Percentiles rank a stretch among this genome's conserved stretches.
Conservation (phyloP, 1,140 invertebrate species). For the Ridgeia piscesae region DNA sequence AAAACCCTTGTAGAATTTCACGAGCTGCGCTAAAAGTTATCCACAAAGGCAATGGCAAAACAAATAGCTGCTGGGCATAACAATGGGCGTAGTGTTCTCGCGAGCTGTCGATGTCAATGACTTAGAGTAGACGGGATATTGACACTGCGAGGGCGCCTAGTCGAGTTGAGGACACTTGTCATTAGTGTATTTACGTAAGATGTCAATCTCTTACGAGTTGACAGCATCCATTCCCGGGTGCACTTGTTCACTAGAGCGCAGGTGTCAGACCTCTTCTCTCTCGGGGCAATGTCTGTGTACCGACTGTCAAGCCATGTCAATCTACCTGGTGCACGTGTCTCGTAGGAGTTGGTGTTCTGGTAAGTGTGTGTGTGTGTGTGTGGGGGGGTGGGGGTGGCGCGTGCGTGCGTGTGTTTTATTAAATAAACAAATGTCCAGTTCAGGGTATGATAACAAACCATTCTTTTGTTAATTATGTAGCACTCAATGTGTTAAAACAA, state of each 20-base stretch:
- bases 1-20: neutral
- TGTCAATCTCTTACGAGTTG: neutral
- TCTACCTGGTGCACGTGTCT: neutral
- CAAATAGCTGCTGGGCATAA: neutral
- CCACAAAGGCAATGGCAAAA: neutral
- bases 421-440: too few relatives aligned
- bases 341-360: neutral
- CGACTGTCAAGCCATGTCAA: neutral
- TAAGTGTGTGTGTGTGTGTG: neutral
- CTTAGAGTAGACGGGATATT: neutral
- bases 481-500: neutral
- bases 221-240: neutral
- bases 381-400: too few relatives aligned
- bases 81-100: neutral
- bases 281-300: neutral
- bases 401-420: too few relatives aligned
- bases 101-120: neutral
- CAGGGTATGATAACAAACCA: too few relatives aligned
- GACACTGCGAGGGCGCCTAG: neutral
- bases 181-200: constrained; percentile 1
- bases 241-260: neutral
- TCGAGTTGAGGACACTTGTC: neutral
- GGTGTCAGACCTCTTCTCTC: neutral
- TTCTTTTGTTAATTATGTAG: too few relatives aligned
- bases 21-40: neutral